Conservation (phyloP, 2,113 vertebrate species). For the Python bivittatus region DNA sequence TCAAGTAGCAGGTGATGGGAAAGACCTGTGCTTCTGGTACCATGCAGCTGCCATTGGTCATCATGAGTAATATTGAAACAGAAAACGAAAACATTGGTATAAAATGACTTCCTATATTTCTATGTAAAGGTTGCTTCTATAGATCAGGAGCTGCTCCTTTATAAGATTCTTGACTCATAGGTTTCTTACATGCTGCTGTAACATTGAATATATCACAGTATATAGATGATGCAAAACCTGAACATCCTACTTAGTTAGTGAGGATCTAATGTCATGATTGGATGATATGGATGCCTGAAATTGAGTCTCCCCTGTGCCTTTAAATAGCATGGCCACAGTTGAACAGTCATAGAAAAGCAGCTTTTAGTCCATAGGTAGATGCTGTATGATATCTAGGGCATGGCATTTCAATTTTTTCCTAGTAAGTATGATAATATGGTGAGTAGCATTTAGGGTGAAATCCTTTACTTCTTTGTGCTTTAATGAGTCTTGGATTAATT, state of each 20-base stretch:
- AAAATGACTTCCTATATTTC: not conserved
- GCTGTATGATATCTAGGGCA: not conserved
- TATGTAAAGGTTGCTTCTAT: not conserved
- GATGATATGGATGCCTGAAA: not conserved
- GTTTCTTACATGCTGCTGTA: not conserved
- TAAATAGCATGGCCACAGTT: not conserved
- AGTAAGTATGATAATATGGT: not conserved
- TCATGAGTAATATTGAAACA: not conserved
- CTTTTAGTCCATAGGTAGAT: too few relatives aligned
- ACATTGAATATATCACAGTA: not conserved
- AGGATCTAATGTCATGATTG: not conserved
- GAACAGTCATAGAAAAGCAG: not conserved
- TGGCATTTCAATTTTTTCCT: not conserved
- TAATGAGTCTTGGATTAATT: not conserved
- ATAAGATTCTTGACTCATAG: not conserved
- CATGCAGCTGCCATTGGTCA: not conserved
- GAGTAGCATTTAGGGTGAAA: not conserved
- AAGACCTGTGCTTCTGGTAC: not conserved
- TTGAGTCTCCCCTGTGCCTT: not conserved
- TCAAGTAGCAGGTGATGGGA: not conserved
- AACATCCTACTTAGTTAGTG: too few relatives aligned
- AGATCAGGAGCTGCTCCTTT: not conserved
- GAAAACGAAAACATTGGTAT: not conserved
- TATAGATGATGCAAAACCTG: not conserved
- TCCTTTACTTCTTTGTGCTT: not conserved